These are phyloP conservation scores for Ovibos moschatus DNA, from an alignment of 2,113 vertebrate species.

Conservation along the genomic window DNA sequence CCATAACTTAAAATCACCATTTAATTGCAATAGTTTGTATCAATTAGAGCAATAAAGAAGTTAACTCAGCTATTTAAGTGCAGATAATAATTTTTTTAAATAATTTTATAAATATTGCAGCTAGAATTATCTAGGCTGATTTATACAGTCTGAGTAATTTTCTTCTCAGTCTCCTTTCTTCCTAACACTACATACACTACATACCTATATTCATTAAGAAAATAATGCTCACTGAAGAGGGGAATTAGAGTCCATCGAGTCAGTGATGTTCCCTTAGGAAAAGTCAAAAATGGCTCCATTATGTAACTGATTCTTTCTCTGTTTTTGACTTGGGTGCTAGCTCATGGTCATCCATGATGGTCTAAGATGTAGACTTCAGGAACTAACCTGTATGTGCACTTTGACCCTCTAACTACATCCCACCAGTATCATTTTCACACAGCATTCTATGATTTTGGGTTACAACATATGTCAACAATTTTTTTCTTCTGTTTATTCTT, in stretches of 20 bases:
- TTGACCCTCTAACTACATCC: not conserved
- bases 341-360: not conserved
- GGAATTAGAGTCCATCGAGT: not conserved
- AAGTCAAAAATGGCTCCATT: not conserved
- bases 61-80: not conserved
- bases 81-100: not conserved
- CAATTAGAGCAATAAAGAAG: not conserved
- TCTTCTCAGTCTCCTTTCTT: not conserved
- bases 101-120: not conserved
- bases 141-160: not conserved
- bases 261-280: not conserved
- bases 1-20: not conserved
- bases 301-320: not conserved
- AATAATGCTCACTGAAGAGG: not conserved
- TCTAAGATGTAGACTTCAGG: not conserved
- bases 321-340: not conserved
- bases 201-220: not conserved
- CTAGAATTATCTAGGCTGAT: not conserved
- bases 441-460: not conserved
- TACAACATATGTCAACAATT: not conserved
- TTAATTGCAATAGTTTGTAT: not conserved
- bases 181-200: not conserved
- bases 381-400: not conserved
- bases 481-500: not conserved
- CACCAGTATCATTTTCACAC: not conserved